Evolutionary conservation across 1,140 invertebrate species (phyloP).

Genomic region (Heliconius congener): DNA sequence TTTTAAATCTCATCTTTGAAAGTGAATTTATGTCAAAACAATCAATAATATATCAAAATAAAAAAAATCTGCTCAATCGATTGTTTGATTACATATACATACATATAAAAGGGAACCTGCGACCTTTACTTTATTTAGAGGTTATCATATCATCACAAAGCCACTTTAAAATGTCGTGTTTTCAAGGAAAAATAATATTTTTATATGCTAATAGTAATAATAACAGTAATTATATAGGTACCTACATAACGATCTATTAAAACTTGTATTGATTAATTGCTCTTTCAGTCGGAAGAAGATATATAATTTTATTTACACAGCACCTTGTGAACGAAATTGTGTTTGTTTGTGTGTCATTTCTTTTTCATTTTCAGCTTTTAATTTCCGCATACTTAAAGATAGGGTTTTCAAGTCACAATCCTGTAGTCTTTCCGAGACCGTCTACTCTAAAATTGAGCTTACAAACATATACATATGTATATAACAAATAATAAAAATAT

Average conservation of each 20-base stretch:
- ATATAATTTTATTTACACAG: neutral
- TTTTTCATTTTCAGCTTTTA: too few species aligned
- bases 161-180: neutral
- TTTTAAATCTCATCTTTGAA: too few species aligned
- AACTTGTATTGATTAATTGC: neutral
- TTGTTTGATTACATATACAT: neutral
- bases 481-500: too few species aligned
- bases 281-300: conserved; percentile 4
- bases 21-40: too few species aligned
- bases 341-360: too few species aligned
- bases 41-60: neutral
- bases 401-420: too few species aligned
- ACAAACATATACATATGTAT: too few species aligned
- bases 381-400: too few species aligned
- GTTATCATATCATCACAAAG: neutral
- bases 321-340: too few species aligned
- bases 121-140: neutral
- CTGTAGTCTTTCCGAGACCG: too few species aligned
- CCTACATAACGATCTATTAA: neutral
- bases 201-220: conserved; percentile 5
- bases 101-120: neutral
- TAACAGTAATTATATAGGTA: neutral
- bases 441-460: too few species aligned
- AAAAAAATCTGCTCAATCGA: neutral
- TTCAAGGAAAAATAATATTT: conserved; percentile 2